phyloP scores from a whole-genome alignment of 2,888 invertebrate species.

The Xestia rhomboidea region DNA sequence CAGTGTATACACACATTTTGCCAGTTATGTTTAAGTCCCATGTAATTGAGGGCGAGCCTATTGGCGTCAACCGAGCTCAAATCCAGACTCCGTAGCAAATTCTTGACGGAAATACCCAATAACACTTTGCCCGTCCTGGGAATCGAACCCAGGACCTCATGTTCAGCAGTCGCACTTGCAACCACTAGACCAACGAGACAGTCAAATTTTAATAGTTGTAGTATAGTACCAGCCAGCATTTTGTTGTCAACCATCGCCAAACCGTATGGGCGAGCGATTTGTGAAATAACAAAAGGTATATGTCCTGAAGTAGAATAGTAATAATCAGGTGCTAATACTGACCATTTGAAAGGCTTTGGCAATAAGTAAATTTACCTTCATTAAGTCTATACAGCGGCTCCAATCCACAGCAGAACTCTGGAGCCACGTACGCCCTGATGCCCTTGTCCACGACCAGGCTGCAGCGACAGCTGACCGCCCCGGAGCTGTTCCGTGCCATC shows the following conservation, averaged over 20 bases:
- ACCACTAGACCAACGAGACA: no score
- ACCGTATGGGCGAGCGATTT: not conserved
- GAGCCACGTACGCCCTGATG: conserved; percentile 94
- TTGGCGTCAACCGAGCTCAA: not conserved
- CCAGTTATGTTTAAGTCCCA: no score
- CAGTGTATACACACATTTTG: no score
- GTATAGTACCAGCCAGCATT: not conserved
- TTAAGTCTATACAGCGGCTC: conserved; percentile 92
- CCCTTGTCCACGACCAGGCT: conserved; percentile 95
- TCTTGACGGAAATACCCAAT: no score
- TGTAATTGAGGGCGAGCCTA: not conserved
- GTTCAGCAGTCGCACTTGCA: no score
- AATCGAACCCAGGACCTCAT: no score
- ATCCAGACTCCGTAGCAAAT: not conserved
- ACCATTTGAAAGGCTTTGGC: not conserved
- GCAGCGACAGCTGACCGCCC: conserved; percentile 95
- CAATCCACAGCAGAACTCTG: conserved; percentile 93
- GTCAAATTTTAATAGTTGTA: not conserved
- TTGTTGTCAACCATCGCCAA: not conserved
- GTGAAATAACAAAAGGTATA: no score
- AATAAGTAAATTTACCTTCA: conserved; percentile 86
- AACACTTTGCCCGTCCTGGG: no score
- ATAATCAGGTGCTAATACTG: not conserved
- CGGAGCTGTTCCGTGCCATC: conserved; percentile 94
- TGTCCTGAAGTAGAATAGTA: not conserved